Evolutionary conservation across 2,888 invertebrate genomes (phyloP), one percentile per base, ranked within the genome.

Genomic region (Sesia apiformis): DNA sequence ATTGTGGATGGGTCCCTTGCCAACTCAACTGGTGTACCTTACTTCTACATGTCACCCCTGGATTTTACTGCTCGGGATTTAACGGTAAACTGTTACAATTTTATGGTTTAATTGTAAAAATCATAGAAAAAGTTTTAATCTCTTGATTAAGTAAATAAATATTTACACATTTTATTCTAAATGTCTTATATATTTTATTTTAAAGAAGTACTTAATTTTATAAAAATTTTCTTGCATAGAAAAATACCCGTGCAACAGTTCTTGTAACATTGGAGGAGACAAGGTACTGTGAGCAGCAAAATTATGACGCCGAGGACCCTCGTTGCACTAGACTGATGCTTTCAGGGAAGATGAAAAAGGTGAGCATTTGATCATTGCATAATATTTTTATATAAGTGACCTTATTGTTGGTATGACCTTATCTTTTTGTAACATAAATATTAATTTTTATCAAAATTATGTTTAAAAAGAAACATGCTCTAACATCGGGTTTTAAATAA

Each of bases 301-400:
- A 90, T 52, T 92, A 88, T 65, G 95, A 95, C 72, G 92, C 94
- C 0, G 94, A 95, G 82, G 95, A 95, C 76, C 95, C 95, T 0
- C 85, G 94, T 49, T 95, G 95, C 83, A 93, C 94, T 3, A 91
- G 94, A 64, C 89, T 95, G 3, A 92, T 94, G 68, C 81, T 95
- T 1, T 90, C 92, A 8, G 95, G 95, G 52, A 91, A 86, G 70
- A 90, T 94, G 70, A 83, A 90, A 66, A 89, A 91, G 87, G 94
- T 94, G 23, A 23, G 23, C 23, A 23, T 23, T 72, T 63, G 74
- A 52, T 23, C 38, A 42, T 38, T 38, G 3, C 38, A 38, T 6
- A 6, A 0, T 46, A 4, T 46, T 43, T 46, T 46, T 46, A 8
- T 46, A 23, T 23, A 23, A 23, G 23, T 23, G 23, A 23, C 23